These are phyloP conservation scores for Latrodectus hesperus DNA, from an alignment of 2,888 invertebrate species.

Conservation along the genomic window DNA sequence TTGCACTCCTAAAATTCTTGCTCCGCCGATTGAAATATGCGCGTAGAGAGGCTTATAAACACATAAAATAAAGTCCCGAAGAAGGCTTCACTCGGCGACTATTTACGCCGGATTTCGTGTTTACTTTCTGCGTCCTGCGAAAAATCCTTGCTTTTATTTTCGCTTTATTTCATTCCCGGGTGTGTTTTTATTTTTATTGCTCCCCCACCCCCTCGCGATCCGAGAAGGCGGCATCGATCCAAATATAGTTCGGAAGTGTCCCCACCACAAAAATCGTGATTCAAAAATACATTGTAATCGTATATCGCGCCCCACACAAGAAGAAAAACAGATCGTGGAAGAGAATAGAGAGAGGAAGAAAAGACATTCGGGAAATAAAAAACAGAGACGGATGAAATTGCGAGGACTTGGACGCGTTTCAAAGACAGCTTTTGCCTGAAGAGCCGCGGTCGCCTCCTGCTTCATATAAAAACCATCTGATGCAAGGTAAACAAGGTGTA, in stretches of 20 bases:
- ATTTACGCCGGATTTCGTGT: conserved; percentile 38
- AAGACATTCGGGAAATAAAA: conserved; percentile 47
- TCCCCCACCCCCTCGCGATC: conserved; percentile 14
- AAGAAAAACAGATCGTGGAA: conserved; percentile 49
- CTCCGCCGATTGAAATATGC: no score
- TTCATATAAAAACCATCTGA: conserved; percentile 3
- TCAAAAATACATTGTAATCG: conserved; percentile 68
- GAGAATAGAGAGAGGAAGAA: conserved; percentile 47
- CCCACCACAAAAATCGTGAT: conserved; percentile 43
- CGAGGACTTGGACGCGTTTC: conserved; percentile 60
- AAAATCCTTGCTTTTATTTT: conserved; percentile 59
- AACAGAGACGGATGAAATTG: conserved; percentile 54
- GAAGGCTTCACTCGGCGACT: background rate
- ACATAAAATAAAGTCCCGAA: no score
- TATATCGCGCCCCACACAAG: conserved; percentile 46
- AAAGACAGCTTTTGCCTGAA: conserved; percentile 27
- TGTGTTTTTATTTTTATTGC: conserved; percentile 21
- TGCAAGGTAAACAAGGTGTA: background rate
- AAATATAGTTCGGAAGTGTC: conserved; percentile 62
- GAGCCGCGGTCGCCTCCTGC: conserved; percentile 2
- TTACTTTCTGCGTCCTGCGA: conserved; percentile 59
- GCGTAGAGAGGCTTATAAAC: no score
- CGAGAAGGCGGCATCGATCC: conserved; percentile 52
- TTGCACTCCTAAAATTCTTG: no score
- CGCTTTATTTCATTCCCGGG: conserved; percentile 25